Evolutionary conservation across 1,140 invertebrate species (phyloP), one percentile per base, ranked within the genome.

Genomic region (Pseudoatta argentina): DNA sequence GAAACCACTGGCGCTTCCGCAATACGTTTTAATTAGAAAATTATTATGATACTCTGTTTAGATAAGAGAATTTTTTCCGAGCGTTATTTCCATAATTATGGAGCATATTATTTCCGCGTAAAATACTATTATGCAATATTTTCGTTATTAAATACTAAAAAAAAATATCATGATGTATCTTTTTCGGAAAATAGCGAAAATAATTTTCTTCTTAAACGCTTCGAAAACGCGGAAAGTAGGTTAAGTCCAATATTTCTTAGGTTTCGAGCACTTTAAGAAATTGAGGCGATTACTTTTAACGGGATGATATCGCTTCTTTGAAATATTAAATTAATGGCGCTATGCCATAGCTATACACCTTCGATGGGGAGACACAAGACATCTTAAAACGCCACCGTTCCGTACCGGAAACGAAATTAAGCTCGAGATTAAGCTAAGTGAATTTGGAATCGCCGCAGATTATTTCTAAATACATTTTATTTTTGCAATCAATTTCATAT

Each of bases 261-360:
- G 48, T 61, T 75, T 83, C 55, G 39, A 63, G 7, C 79, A 75
- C 39, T 75, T 75, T 75, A 83, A 83, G 24, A 61, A 83, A 83
- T 75, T 75, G 55, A 73, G 18, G 30, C 44, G 57, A 83, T 83
- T 83, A 75, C 57, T 75, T 51, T 53, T 81, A 69, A 30, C 57
- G 55, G 27, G 12, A 83, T 51, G 39, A 83, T 75, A 83, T 75
- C 69, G 55, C 55, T 63, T 14, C 44, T 83, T 75, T 73, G 55
- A 83, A 83, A 83, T 75, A 83, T 75, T 73, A 83, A 83, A 83
- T 83, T 83, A 83, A 83, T 83, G 55, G 69, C 27, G 39, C 67
- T 82, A 72, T 21, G 69, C 57, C 53, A 73, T 83, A 48, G 63
- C 30, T 69, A 21, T 82, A 61, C 39, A 55, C 75, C 69, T 73